A percentile compares a stretch with the other conserved stretches of the same genome.
These are phyloP conservation scores for Isaurus tuberculatus DNA, from an alignment of 92 coral and sea anemone species.

Conservation along the genomic window DNA sequence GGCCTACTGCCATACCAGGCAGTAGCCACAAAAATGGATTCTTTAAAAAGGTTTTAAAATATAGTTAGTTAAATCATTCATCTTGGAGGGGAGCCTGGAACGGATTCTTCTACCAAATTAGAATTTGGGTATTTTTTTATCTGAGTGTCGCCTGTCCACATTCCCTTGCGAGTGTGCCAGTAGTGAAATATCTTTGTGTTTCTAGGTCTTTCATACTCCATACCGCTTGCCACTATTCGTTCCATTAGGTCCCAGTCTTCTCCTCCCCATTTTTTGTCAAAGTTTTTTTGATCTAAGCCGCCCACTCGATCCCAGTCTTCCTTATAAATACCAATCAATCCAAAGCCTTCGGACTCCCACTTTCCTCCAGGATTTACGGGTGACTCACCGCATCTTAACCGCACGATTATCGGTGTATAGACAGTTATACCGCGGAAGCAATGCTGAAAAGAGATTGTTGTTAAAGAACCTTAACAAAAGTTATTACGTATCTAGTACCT, in stretches of 20 bases:
- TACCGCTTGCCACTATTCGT: slow-evolving; percentile 63
- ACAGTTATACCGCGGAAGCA: slow-evolving; percentile 80
- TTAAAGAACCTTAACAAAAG: not conserved
- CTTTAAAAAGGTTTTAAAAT: no score
- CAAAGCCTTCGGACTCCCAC: slow-evolving; percentile 92
- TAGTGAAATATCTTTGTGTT: slow-evolving; percentile 73
- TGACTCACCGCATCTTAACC: slow-evolving; percentile 72
- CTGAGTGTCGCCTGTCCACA: slow-evolving; percentile 71
- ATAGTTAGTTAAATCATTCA: no score
- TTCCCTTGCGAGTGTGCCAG: slow-evolving; percentile 70
- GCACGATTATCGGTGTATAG: slow-evolving; percentile 79
- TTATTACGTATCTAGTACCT: no score
- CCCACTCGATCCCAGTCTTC: slow-evolving; percentile 88
- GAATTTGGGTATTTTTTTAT: not conserved
- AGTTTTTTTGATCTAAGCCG: slow-evolving; percentile 76
- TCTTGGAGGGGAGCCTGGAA: no score
- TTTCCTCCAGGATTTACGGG: slow-evolving; percentile 61
- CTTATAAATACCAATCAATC: slow-evolving; percentile 81
- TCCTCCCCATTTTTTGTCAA: slow-evolving; percentile 84
- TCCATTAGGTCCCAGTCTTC: slow-evolving; percentile 95
- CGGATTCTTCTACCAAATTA: no score
- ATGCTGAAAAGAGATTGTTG: slow-evolving; percentile 52
- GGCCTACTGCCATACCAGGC: no score
- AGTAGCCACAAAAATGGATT: no score
- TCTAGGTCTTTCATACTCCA: slow-evolving; percentile 85